These are phyloP conservation scores for Arnoldichthys spilopterus DNA, from an alignment of 2,797 vertebrate species.

Conservation along the genomic window DNA sequence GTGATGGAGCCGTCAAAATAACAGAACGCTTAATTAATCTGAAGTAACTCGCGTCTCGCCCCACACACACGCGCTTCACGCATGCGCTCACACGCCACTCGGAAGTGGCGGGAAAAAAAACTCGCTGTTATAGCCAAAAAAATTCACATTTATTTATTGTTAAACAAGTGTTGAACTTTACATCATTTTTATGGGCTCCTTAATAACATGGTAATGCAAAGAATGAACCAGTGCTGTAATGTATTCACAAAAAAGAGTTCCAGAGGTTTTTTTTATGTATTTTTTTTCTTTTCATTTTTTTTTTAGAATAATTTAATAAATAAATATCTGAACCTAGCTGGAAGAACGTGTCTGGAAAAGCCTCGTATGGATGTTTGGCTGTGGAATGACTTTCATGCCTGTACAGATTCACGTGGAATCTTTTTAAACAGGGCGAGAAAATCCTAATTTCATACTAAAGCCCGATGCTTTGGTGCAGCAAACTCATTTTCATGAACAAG, in stretches of 20 bases:
- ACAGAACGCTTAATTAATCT: constrained; percentile 27
- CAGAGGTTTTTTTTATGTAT: constrained; percentile 59
- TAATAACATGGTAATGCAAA: constrained; percentile 96
- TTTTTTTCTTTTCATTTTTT: constrained; percentile 65
- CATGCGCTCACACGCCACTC: constrained; percentile 56
- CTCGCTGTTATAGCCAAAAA: constrained; percentile 84
- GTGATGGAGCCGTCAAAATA: constrained; percentile 12
- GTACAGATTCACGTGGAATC: constrained; percentile 69
- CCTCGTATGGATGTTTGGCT: constrained; percentile 70
- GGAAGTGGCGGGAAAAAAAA: constrained; percentile 73
- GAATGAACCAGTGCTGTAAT: constrained; percentile 90
- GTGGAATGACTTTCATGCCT: constrained; percentile 68
- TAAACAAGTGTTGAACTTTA: constrained; percentile 99
- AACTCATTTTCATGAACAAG: constrained; percentile 81
- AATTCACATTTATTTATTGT: constrained; percentile 99
- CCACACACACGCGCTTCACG: background rate
- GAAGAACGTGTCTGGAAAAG: constrained; percentile 61
- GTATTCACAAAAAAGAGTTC: constrained; percentile 80
- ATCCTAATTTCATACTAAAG: constrained; percentile 73
- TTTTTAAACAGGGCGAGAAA: constrained; percentile 84
- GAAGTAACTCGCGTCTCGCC: background rate
- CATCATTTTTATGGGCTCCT: constrained; percentile 97
- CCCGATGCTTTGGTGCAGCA: constrained; percentile 82
- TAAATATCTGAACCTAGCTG: constrained; percentile 94
- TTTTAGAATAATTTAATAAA: constrained; percentile 86